These are phyloP conservation scores for Tichodroma muraria DNA, from an alignment of 2,113 vertebrate species.

Conservation along the genomic window DNA sequence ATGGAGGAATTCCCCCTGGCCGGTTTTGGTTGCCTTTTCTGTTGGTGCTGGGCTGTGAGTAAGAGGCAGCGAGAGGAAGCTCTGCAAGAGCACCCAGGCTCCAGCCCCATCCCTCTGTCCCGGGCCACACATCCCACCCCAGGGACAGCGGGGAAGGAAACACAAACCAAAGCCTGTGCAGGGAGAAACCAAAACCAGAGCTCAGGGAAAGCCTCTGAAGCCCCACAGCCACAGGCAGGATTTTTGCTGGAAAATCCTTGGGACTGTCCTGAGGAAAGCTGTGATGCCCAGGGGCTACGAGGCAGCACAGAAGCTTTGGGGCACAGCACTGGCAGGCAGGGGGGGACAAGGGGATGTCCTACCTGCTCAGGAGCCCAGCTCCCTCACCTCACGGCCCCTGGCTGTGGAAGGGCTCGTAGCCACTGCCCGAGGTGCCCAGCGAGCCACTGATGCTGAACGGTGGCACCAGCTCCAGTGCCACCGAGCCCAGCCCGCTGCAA, in stretches of 20 bases:
- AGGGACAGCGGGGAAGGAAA: not conserved
- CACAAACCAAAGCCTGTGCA: rapidly evolving
- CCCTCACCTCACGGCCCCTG: not conserved
- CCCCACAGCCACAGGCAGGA: not conserved
- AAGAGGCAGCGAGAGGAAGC: not conserved
- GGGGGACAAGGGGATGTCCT: not conserved
- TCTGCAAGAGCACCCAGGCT: rapidly evolving
- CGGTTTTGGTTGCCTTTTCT: not conserved
- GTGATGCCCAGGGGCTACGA: rapidly evolving
- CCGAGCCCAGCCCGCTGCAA: conserved; percentile 29
- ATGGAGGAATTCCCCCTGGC: not conserved
- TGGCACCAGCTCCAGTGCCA: conserved; percentile 58
- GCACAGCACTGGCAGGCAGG: too few species aligned
- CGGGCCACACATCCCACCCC: rapidly evolving
- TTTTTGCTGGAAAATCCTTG: not conserved
- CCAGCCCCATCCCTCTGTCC: not conserved
- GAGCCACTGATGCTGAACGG: conserved; percentile 72
- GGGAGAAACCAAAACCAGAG: not conserved
- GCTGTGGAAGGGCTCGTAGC: conserved; percentile 47
- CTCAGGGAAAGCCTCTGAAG: not conserved
- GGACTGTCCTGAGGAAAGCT: not conserved
- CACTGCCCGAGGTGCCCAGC: not conserved
- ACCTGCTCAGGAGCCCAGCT: not conserved
- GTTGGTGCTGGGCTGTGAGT: not conserved
- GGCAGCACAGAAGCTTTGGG: not conserved